Base-by-base conservation (phyloP, 2,113 vertebrate genomes). In the Plectropomus leopardus region DNA sequence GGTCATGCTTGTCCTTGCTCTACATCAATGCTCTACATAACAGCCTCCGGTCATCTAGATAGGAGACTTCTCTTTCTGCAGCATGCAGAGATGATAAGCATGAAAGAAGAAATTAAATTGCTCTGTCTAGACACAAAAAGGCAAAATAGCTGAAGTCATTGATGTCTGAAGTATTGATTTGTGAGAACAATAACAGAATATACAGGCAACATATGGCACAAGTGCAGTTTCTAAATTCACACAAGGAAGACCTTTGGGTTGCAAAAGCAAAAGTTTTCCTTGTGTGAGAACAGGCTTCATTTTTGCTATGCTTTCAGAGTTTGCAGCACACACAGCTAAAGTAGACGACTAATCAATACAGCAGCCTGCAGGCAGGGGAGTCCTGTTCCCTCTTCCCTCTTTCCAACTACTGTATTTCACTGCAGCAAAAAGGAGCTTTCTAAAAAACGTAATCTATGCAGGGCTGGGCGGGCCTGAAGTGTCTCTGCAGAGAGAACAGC, bases 341-440 rank as follows among this genome's bases (percentile, higher is more conserved):
- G 82, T 69, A 76, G 83, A 81, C 28, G 73, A 92, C 81, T 59
- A 87, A 95, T 93, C 93, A 88, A 94, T 94, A 93, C 74, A 76
- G 69, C 76, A 55, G 85, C 81, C 90, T 83, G 80, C 78, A 80
- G 89, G 76, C 84, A 82, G 67, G 78, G 40, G 75, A 82, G 82
- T 83, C 76, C 70, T 75, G 82, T 83, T 88, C 85, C 86, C 74
- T 88, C 51, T 71, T 64, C 34, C 67, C 57, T 54, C 80, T 76
- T 30, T 47, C 40, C 74, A 80, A 76, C 54, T 76, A 66, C 90
- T 90, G 71, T 59, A 73, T 86, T 87, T 84, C 91, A 90, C 89
- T 89, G 92, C 93, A 92, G 90, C 88, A 93, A 83, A 92, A 92
- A 72, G 71, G 6, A 78, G 68, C 74, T 85, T 88, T 91, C 30